Base-by-base conservation (phyloP, 2,797 vertebrate species). In the Danio jaintianensis region DNA sequence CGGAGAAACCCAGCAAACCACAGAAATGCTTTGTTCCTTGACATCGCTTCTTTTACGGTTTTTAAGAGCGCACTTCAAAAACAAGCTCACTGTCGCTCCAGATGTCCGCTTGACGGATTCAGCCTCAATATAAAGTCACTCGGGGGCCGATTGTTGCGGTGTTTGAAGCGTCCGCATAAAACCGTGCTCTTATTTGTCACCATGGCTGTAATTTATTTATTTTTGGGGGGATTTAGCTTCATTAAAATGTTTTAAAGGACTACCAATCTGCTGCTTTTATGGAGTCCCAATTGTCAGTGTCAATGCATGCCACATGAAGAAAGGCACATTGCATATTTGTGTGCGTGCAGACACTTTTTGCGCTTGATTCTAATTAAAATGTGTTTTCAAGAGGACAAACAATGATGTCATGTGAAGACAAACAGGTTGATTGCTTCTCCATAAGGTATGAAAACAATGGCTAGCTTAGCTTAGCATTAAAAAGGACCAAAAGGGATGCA, bases 81-180 rank as follows among this genome's bases (percentile, higher is more conserved):
- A 94, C 92, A 92, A 86, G 88, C 80, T 89, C 90, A 92, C 93
- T 90, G 91, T 91, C 93, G 93, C 93, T 90, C 92, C 93, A 94
- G 90, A 93, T 93, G 91, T 92, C 89, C 90, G 90, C 91, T 80
- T 87, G 88, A 90, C 90, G 88, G 89, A 93, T 93, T 92, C 89
- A 93, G 92, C 88, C 89, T 91, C 91, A 88, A 91, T 91, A 91
- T 86, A 90, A 88, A 85, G 90, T 88, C 78, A 86, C 86, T 90
- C 81, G 75, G 72, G 71, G 91, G 91, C 90, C 90, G 66, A 50
- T 68, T 67, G 53, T 69, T 90, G 92, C 88, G 61, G 85, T 83
- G 91, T 93, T 93, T 93, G 90, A 93, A 91, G 90, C 93, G 87
- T 90, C 90, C 88, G 89, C 79, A 88, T 92, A 93, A 93, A 93